phyloP scores from a whole-genome alignment of 2,888 invertebrate genomes.

The Microplitis manilae region DNA sequence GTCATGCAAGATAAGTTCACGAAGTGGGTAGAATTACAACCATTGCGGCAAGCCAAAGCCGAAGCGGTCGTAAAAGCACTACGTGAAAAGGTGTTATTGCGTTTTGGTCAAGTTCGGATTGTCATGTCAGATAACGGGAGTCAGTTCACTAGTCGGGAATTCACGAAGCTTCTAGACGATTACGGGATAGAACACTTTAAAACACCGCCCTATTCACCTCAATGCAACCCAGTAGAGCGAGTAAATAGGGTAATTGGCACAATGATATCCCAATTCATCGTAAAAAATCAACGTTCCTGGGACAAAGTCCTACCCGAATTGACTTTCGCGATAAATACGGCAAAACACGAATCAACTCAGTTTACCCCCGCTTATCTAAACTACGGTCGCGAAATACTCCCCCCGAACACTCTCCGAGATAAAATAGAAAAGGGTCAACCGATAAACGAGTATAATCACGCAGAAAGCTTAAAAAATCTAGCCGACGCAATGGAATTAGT shows the following conservation, averaged over 20 bases:
- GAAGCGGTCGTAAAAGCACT: not conserved
- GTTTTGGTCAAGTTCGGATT: constrained; percentile 51
- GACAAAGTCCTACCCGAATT: constrained; percentile 54
- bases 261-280: constrained; percentile 37
- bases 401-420: constrained; percentile 28
- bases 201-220: constrained; percentile 42
- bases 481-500: constrained; percentile 10
- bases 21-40: constrained; percentile 26
- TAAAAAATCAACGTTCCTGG: constrained; percentile 45
- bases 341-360: constrained; percentile 54
- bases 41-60: constrained; percentile 20
- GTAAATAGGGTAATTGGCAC: constrained; percentile 37
- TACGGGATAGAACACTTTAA: constrained; percentile 31
- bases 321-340: constrained; percentile 54
- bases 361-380: constrained; percentile 56
- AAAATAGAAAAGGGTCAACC: not conserved
- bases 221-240: constrained; percentile 44
- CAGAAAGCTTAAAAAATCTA: not conserved
- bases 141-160: constrained; percentile 49
- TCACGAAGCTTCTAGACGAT: not conserved
- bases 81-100: constrained; percentile 45
- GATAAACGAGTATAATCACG: not conserved
- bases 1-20: constrained; percentile 43
- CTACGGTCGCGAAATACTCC: constrained; percentile 47
- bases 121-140: constrained; percentile 53